phyloP scores from a whole-genome alignment of 2,797 vertebrate species.

The Neopelma chrysocephalum region DNA sequence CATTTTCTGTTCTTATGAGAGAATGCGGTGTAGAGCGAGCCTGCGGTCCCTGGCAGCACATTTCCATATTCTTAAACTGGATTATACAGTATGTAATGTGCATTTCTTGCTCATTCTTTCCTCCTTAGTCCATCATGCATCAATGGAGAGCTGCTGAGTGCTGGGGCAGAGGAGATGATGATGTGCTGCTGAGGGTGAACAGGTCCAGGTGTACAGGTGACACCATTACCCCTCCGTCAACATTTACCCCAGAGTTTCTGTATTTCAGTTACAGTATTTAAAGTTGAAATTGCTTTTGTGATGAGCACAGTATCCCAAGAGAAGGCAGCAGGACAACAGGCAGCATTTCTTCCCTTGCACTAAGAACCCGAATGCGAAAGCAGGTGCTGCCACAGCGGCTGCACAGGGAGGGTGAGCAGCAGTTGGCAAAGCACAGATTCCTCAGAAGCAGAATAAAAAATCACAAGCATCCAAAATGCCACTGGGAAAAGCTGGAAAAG shows the following conservation, averaged over 20 bases:
- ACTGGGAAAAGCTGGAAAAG: not conserved
- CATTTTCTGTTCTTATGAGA: not conserved
- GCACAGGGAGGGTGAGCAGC: not conserved
- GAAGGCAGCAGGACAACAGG: not conserved
- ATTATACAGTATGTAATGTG: rapidly evolving
- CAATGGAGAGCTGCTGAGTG: not conserved
- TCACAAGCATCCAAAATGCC: not conserved
- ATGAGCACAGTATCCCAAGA: not conserved
- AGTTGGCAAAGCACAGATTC: not conserved
- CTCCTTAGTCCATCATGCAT: too few relatives aligned
- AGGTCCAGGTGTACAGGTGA: not conserved
- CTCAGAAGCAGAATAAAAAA: not conserved
- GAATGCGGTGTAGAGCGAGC: rapidly evolving
- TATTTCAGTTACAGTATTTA: not conserved
- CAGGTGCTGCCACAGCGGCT: not conserved
- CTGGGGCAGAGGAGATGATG: not conserved
- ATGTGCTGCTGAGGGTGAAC: not conserved
- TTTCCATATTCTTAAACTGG: not conserved
- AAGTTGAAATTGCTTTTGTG: not conserved
- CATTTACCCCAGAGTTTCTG: rapidly evolving
- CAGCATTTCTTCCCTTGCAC: not conserved
- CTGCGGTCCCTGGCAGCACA: not conserved
- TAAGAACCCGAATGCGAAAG: not conserved
- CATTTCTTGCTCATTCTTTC: not conserved
- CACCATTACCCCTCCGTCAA: rapidly evolving